phyloP scores from a whole-genome alignment of 1,140 invertebrate species.

The Zaprionus capensis region DNA sequence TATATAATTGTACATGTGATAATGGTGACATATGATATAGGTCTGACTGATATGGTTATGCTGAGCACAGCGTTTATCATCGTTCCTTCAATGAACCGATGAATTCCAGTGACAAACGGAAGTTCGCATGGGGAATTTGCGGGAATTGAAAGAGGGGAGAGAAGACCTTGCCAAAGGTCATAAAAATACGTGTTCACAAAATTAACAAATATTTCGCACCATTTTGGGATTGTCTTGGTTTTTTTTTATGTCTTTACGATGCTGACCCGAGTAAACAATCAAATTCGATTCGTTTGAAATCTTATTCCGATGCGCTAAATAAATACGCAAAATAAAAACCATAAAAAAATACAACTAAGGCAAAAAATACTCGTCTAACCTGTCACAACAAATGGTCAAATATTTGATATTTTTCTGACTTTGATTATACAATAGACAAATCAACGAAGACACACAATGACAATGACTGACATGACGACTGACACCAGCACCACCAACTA shows the following conservation, averaged over 20 bases:
- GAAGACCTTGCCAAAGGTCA: slow-evolving; percentile 35
- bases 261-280: slow-evolving; percentile 26
- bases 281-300: slow-evolving; percentile 9
- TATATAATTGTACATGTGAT: slow-evolving; percentile 6
- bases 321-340: slow-evolving; percentile 3
- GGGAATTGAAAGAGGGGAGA: neutral
- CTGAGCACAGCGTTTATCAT: slow-evolving; percentile 19
- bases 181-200: slow-evolving; percentile 2
- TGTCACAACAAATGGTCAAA: slow-evolving; percentile 44
- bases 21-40: slow-evolving; percentile 15
- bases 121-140: slow-evolving; percentile 8
- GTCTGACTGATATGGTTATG: slow-evolving; percentile 33
- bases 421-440: slow-evolving; percentile 34
- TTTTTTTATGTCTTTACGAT: slow-evolving; percentile 6
- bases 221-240: slow-evolving; percentile 7
- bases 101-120: slow-evolving; percentile 41
- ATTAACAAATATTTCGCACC: slow-evolving; percentile 21
- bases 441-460: slow-evolving; percentile 26
- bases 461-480: slow-evolving; percentile 13
- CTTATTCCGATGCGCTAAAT: slow-evolving; percentile 22
- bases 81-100: slow-evolving; percentile 5
- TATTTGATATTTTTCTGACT: slow-evolving; percentile 48
- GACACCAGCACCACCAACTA: slow-evolving; percentile 2
- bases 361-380: slow-evolving; percentile 49
- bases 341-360: slow-evolving; percentile 5